Conservation (phyloP, 2,888 invertebrate species). For the Lomographa bimaculata region DNA sequence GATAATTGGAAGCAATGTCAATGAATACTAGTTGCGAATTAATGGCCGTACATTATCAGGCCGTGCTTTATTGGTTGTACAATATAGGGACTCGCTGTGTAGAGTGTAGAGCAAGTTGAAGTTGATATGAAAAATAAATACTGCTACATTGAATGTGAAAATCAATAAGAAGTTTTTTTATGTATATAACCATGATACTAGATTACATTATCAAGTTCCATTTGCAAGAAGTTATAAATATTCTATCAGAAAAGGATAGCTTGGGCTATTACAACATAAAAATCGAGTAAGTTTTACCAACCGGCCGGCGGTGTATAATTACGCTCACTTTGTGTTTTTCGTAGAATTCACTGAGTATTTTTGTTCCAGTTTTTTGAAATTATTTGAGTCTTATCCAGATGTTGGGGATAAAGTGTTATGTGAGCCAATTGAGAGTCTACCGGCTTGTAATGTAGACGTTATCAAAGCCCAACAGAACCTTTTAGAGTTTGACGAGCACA, state of each 20-base stretch:
- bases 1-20: no score
- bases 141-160: no score
- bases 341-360: not conserved
- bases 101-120: no score
- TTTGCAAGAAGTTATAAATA: slow-evolving; percentile 82
- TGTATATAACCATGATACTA: slow-evolving; percentile 59
- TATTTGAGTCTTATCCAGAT: slow-evolving; percentile 87
- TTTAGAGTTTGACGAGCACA: slow-evolving; percentile 64
- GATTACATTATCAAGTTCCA: slow-evolving; percentile 86
- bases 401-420: slow-evolving; percentile 87
- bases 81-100: no score
- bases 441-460: slow-evolving; percentile 85
- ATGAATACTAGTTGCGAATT: no score
- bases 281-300: slow-evolving; percentile 85
- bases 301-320: no score
- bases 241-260: slow-evolving; percentile 84
- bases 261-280: slow-evolving; percentile 86
- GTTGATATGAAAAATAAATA: no score
- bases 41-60: no score
- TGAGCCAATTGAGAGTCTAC: slow-evolving; percentile 84
- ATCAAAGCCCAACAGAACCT: slow-evolving; percentile 84
- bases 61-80: no score
- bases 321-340: no score
- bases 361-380: slow-evolving; percentile 85
- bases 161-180: no score